Percentiles rank a stretch among this genome's conserved stretches.
Evolutionary conservation across 37 sponge, comb jelly and placozoan genomes (phyloP).

Genomic region (Chondrosia reniformis): DNA sequence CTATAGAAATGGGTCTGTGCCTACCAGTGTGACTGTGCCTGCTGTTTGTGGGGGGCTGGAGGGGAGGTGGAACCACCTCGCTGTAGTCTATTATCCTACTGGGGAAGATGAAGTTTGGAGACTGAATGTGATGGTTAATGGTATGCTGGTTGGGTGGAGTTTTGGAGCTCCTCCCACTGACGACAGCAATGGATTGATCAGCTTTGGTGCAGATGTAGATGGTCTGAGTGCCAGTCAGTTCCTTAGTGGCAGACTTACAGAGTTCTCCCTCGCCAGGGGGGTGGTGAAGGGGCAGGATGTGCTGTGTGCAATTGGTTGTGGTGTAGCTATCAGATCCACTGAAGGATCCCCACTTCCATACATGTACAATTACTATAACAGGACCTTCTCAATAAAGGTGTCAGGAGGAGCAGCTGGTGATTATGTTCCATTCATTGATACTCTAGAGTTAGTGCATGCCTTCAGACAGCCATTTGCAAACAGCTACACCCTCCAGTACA

Average conservation of each 20-base stretch:
- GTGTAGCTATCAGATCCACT: conserved; percentile 44
- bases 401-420: not conserved
- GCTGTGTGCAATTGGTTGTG: conserved; percentile 76
- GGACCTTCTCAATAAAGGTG: conserved; percentile 29
- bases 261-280: conserved; percentile 27
- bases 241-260: too few relatives aligned
- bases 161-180: conserved; percentile 28
- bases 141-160: not conserved
- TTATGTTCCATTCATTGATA: conserved; percentile 62
- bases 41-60: conserved; percentile 35
- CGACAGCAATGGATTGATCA: conserved; percentile 11
- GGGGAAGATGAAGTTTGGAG: conserved; percentile 5
- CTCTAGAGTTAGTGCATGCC: conserved; percentile 43
- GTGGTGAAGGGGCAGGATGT: conserved; percentile 26
- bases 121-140: conserved; percentile 55
- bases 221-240: too few relatives aligned
- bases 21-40: conserved; percentile 17
- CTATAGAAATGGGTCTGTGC: conserved; percentile 8
- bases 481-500: conserved; percentile 33
- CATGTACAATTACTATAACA: conserved; percentile 37
- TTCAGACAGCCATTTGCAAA: conserved; percentile 35
- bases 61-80: conserved; percentile 67
- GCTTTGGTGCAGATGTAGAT: conserved; percentile 40
- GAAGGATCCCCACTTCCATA: conserved; percentile 10
- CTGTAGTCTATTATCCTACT: conserved; percentile 31